Conservation (phyloP, 2,888 invertebrate species). For the Melanotus villosus region DNA sequence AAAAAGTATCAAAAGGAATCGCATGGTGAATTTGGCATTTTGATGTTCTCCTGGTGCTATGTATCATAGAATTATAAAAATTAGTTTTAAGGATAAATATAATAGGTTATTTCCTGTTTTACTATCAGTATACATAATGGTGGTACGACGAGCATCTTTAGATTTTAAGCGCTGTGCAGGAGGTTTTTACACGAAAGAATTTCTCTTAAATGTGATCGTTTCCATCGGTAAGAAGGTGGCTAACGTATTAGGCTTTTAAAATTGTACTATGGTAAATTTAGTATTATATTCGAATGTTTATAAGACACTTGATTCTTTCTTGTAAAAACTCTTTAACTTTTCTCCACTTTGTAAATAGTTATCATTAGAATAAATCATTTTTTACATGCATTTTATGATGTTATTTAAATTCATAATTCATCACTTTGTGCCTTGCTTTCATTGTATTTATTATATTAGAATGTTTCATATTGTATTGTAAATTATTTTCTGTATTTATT, state of each 20-base stretch:
- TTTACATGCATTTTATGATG: slow-evolving; percentile 41
- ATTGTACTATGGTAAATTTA: background rate
- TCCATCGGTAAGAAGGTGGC: background rate
- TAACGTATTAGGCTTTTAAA: too few species aligned
- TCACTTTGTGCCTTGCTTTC: slow-evolving; percentile 63
- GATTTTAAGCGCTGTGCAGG: slow-evolving; percentile 11
- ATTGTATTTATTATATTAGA: slow-evolving; percentile 57
- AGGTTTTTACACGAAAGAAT: slow-evolving; percentile 22
- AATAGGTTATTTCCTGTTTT: slow-evolving; percentile 31
- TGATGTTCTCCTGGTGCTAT: slow-evolving; percentile 40
- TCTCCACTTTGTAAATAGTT: slow-evolving; percentile 41
- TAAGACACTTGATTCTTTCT: slow-evolving; percentile 12
- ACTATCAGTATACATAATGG: slow-evolving; percentile 23
- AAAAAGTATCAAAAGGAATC: slow-evolving; percentile 7
- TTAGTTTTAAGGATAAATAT: slow-evolving; percentile 30
- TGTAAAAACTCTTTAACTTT: slow-evolving; percentile 14
- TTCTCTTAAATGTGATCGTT: background rate
- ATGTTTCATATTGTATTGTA: slow-evolving; percentile 52
- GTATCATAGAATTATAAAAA: slow-evolving; percentile 34
- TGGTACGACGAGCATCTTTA: slow-evolving; percentile 20
- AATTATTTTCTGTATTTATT: slow-evolving; percentile 63
- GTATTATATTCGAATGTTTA: background rate
- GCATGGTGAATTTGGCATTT: slow-evolving; percentile 19
- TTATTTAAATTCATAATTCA: slow-evolving; percentile 55
- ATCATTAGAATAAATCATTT: slow-evolving; percentile 36